Conservation (phyloP, 2,113 vertebrate species). For the Phodopus roborovskii region DNA sequence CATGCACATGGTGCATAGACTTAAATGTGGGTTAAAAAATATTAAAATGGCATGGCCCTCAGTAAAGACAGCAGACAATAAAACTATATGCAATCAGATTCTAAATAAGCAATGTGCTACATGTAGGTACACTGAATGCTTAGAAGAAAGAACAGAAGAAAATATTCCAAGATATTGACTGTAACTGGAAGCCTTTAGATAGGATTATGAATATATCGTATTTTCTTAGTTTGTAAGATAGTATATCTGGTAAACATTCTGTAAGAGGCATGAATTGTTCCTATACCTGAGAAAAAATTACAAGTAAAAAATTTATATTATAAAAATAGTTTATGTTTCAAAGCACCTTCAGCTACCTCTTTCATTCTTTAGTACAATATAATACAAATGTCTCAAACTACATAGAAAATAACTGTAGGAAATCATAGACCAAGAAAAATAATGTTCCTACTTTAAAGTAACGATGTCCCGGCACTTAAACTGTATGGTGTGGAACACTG, state of each 20-base stretch:
- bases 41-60: background rate
- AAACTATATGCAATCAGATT: background rate
- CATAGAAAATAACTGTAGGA: constrained; percentile 12
- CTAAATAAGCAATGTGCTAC: background rate
- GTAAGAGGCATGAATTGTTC: background rate
- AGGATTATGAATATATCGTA: background rate
- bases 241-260: constrained; percentile 29
- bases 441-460: constrained; percentile 64
- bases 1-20: background rate
- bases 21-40: background rate
- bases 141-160: background rate
- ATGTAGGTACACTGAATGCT: background rate
- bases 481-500: constrained; percentile 46
- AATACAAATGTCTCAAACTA: background rate
- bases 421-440: constrained; percentile 25
- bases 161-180: constrained; percentile 19
- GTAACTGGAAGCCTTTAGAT: background rate
- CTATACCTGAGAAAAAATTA: constrained; percentile 26
- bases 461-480: constrained; percentile 48
- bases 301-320: constrained; percentile 1
- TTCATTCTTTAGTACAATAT: constrained; percentile 19
- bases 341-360: background rate
- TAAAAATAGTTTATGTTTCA: constrained; percentile 48
- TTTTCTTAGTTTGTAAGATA: constrained; percentile 23
- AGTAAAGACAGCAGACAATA: background rate